phyloP scores from a whole-genome alignment of 1,140 invertebrate species.

The Potamilus streckersoni region DNA sequence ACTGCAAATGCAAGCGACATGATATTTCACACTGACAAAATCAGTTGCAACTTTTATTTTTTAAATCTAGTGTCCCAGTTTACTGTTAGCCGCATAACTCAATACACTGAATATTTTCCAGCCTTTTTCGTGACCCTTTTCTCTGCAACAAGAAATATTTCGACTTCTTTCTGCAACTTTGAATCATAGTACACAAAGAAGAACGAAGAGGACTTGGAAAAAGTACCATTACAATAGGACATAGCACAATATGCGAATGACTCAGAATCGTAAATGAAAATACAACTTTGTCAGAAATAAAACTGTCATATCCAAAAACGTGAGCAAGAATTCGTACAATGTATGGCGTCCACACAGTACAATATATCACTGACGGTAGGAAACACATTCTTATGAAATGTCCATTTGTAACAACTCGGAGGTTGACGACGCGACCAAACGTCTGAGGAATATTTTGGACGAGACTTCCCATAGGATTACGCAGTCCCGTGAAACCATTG shows the following conservation, averaged over 20 bases:
- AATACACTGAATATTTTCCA: no score
- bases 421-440: conserved; percentile 48
- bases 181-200: conserved; percentile 6
- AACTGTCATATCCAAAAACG: conserved; percentile 36
- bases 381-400: conserved; percentile 57
- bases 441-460: conserved; percentile 40
- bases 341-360: conserved; percentile 50
- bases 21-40: no score
- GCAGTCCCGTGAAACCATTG: conserved; percentile 49
- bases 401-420: conserved; percentile 48
- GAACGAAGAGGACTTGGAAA: conserved; percentile 23
- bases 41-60: no score
- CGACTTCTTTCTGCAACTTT: no score
- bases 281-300: conserved; percentile 33
- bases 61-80: no score
- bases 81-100: no score
- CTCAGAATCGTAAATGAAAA: conserved; percentile 49
- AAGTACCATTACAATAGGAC: conserved; percentile 42
- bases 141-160: no score
- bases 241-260: conserved; percentile 50
- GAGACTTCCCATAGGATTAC: conserved; percentile 31
- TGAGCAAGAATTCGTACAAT: conserved; percentile 47
- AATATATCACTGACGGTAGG: conserved; percentile 41
- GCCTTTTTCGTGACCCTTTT: no score
- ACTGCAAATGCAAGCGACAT: no score